Evolutionary conservation across 2,113 vertebrate species (phyloP).

Genomic region (Orthonyx spaldingii): DNA sequence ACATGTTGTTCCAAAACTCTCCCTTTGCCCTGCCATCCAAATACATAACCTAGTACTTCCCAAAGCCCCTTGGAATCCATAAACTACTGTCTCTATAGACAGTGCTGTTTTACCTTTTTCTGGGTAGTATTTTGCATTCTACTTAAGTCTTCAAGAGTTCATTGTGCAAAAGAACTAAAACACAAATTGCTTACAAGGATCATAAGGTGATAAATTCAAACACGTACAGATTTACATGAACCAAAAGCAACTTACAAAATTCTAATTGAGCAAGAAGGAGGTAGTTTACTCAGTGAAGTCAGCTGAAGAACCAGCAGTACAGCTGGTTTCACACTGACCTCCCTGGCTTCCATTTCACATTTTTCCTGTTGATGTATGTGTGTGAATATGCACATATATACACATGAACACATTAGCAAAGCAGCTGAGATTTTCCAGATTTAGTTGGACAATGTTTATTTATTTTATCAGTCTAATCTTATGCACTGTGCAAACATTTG

Average conservation of each 20-base stretch:
- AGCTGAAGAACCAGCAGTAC: neutral
- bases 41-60: neutral
- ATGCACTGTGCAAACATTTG: neutral
- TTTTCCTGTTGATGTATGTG: neutral
- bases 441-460: neutral
- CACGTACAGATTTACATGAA: neutral
- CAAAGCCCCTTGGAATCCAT: neutral
- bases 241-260: neutral
- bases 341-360: neutral
- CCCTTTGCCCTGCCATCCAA: neutral
- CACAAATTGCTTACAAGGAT: neutral
- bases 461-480: neutral
- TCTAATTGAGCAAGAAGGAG: neutral
- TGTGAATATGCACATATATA: neutral
- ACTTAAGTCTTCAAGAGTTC: neutral
- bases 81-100: neutral
- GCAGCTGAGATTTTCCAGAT: neutral
- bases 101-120: neutral
- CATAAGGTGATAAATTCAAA: neutral
- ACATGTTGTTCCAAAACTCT: neutral
- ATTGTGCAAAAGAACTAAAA: neutral
- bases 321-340: neutral
- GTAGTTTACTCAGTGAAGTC: neutral
- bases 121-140: neutral
- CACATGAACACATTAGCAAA: neutral